A percentile compares a stretch with the other conserved stretches of the same genome.
These are phyloP conservation scores for Zenarchopterus dispar DNA, from an alignment of 2,797 vertebrate species.

Conservation along the genomic window DNA sequence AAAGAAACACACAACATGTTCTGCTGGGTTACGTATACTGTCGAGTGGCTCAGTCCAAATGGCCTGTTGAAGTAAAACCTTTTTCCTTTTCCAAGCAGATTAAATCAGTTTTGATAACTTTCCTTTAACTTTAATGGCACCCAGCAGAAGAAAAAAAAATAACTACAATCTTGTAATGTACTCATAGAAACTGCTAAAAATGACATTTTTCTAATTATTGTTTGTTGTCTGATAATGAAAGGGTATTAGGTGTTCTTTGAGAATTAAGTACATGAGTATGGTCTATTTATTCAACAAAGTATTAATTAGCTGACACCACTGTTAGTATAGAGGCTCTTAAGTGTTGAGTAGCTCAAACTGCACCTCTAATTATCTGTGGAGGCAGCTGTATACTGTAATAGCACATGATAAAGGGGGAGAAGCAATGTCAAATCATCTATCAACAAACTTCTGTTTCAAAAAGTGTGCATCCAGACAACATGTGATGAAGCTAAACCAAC, in stretches of 20 bases:
- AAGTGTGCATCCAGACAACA: neutral
- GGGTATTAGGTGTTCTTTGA: neutral
- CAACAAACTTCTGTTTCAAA: slow-evolving; percentile 33
- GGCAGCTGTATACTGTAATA: slow-evolving; percentile 55
- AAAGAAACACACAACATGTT: slow-evolving; percentile 4
- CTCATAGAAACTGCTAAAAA: neutral
- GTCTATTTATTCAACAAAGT: neutral
- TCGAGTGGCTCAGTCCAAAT: neutral
- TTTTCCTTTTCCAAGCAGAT: slow-evolving; percentile 27
- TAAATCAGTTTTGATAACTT: slow-evolving; percentile 11
- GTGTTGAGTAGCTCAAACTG: slow-evolving; percentile 43
- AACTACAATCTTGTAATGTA: neutral
- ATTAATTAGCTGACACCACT: slow-evolving; percentile 13
- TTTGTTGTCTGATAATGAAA: neutral
- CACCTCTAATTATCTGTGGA: slow-evolving; percentile 66
- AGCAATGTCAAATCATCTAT: slow-evolving; percentile 50
- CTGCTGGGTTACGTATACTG: slow-evolving; percentile 4
- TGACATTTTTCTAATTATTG: neutral
- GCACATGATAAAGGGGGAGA: slow-evolving; percentile 56
- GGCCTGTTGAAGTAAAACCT: slow-evolving; percentile 3
- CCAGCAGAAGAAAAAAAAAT: neutral
- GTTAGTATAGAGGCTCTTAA: slow-evolving; percentile 24
- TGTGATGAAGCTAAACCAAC: neutral
- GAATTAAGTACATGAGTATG: no score
- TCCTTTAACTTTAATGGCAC: slow-evolving; percentile 8